Percentiles rank a stretch among this genome's conserved stretches.
Evolutionary conservation across 2,797 vertebrate genomes (phyloP).

Genomic region (Phaenicophaeus curvirostris): DNA sequence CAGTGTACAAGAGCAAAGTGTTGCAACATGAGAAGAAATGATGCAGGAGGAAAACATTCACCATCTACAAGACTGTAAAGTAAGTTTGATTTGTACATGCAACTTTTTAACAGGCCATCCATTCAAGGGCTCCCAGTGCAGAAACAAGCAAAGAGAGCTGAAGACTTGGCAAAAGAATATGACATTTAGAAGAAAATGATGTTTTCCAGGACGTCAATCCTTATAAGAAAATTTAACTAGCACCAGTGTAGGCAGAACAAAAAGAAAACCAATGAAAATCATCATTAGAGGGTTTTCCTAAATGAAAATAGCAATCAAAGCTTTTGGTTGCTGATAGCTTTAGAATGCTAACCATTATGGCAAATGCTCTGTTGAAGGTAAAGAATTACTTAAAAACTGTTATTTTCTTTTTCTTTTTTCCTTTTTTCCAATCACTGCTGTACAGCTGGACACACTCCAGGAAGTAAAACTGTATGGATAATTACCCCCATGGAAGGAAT

Average conservation of each 20-base stretch:
- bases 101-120: background rate
- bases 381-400: background rate
- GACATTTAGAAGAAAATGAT: background rate
- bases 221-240: constrained; percentile 13
- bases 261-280: too few species aligned
- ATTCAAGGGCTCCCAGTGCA: background rate
- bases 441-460: background rate
- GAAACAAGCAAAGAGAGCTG: background rate
- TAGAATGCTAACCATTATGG: background rate
- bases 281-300: background rate
- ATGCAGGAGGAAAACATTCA: background rate
- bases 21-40: background rate
- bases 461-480: constrained; percentile 8
- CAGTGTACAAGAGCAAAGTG: fast-evolving
- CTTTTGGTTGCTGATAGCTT: background rate
- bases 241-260: background rate
- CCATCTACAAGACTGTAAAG: background rate
- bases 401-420: background rate
- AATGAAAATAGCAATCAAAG: background rate
- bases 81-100: background rate
- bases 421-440: background rate
- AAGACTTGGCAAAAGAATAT: background rate
- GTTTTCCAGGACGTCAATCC: background rate
- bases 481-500: constrained; percentile 8
- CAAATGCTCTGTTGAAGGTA: background rate